phyloP scores from a whole-genome alignment of 2,797 vertebrate species.

The Taenioides sp. region DNA sequence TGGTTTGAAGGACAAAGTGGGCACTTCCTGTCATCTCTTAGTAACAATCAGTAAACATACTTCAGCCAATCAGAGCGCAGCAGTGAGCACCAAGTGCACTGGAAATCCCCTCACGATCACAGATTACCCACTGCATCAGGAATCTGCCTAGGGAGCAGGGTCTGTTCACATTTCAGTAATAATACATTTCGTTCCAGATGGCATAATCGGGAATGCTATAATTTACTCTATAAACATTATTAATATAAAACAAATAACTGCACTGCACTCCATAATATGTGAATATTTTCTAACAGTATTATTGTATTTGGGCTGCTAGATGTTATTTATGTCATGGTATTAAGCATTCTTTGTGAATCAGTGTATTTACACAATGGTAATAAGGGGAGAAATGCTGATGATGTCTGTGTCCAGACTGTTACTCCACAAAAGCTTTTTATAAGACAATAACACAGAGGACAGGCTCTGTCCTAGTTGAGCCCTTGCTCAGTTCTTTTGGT shows the following conservation, averaged over 20 bases:
- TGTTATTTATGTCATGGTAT: neutral
- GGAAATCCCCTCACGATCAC: constrained; percentile 62
- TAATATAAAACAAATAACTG: too few species aligned
- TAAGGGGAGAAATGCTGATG: too few species aligned
- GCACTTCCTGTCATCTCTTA: constrained; percentile 47
- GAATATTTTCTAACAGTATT: neutral
- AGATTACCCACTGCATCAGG: constrained; percentile 53
- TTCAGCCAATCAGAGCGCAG: constrained; percentile 43
- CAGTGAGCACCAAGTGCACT: constrained; percentile 20
- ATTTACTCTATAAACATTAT: too few species aligned
- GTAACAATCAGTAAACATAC: constrained; percentile 33
- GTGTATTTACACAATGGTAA: neutral
- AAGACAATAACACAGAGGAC: too few species aligned
- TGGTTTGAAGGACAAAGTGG: constrained; percentile 27
- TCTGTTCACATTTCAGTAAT: neutral
- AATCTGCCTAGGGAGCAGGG: constrained; percentile 40
- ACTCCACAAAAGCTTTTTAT: too few species aligned
- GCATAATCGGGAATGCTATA: too few species aligned
- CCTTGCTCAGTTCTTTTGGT: too few species aligned
- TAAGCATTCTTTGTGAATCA: neutral
- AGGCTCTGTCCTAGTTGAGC: too few species aligned
- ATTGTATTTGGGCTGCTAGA: neutral
- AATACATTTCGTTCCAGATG: too few species aligned
- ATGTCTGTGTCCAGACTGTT: too few species aligned
- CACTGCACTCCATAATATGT: too few species aligned